A percentile compares a stretch with the other conserved stretches of the same genome.
Evolutionary conservation across 2,113 vertebrate species (phyloP).

Genomic region (Nothoprocta perdicaria): DNA sequence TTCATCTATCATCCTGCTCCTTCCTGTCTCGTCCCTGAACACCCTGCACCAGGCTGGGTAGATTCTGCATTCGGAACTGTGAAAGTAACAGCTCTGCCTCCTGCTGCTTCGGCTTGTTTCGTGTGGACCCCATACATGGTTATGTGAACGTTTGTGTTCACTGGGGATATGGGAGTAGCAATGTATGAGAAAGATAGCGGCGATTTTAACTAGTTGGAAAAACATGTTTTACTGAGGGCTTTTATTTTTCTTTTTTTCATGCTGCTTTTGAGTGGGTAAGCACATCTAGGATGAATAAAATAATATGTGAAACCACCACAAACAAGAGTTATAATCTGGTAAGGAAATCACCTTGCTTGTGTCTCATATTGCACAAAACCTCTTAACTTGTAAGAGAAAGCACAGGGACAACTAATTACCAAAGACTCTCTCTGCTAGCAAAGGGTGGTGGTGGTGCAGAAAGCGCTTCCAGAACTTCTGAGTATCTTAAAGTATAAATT

Average conservation of each 20-base stretch:
- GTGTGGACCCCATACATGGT: not conserved
- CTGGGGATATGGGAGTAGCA: not conserved
- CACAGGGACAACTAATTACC: not conserved
- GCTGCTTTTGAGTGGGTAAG: fast-evolving
- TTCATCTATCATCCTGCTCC: constrained; percentile 3
- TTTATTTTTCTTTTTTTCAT: not conserved
- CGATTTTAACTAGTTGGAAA: not conserved
- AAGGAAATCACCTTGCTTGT: not conserved
- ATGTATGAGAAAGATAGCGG: not conserved
- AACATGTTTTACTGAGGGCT: not conserved
- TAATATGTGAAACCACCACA: not conserved
- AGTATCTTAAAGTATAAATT: not conserved
- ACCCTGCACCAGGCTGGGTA: not conserved
- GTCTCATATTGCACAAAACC: not conserved
- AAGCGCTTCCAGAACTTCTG: not conserved
- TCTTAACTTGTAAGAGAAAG: not conserved
- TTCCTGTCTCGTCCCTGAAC: not conserved
- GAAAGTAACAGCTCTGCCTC: not conserved
- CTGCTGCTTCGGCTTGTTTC: not conserved
- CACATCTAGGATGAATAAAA: not conserved
- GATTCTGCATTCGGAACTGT: not conserved
- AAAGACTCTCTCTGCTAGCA: not conserved
- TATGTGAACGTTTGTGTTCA: not conserved
- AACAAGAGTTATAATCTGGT: not conserved
- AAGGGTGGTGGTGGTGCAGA: not conserved